phyloP scores from a whole-genome alignment of 2,113 vertebrate species.

The Brachirus orientalis region DNA sequence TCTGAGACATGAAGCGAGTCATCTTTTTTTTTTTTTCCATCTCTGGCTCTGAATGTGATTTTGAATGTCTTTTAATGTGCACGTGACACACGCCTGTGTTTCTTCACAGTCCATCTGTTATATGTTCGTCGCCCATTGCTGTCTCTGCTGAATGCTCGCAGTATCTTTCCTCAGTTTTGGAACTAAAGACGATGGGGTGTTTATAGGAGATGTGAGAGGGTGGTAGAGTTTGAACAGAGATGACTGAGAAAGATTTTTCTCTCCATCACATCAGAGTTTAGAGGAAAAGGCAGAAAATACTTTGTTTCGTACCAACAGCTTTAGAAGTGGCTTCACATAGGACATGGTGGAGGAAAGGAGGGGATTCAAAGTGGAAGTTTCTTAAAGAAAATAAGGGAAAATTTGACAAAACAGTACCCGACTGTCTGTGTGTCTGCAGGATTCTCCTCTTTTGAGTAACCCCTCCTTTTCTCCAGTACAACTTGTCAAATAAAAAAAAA shows the following conservation, averaged over 20 bases:
- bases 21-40: constrained; percentile 27
- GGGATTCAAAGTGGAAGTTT: constrained; percentile 36
- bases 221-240: constrained; percentile 10
- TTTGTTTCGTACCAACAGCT: constrained; percentile 78
- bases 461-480: constrained; percentile 71
- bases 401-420: constrained; percentile 80
- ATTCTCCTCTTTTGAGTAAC: constrained; percentile 30
- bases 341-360: constrained; percentile 49
- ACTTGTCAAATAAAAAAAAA: constrained; percentile 61
- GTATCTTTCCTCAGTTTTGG: constrained; percentile 49
- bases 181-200: constrained; percentile 31
- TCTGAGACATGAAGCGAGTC: constrained; percentile 59
- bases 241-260: constrained; percentile 12
- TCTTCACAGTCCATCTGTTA: constrained; percentile 37
- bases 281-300: constrained; percentile 15
- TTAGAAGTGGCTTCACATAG: constrained; percentile 62
- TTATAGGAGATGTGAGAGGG: constrained; percentile 31
- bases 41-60: constrained; percentile 39
- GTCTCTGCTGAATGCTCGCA: constrained; percentile 22
- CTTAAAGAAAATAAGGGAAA: constrained; percentile 39
- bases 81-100: constrained; percentile 41
- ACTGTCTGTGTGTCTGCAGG: constrained; percentile 80
- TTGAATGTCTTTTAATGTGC: constrained; percentile 49
- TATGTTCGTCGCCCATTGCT: constrained; percentile 23
- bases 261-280: constrained; percentile 15